A percentile compares a stretch with the other conserved stretches of the same genome.
phyloP scores from a whole-genome alignment of 2,888 invertebrate species.

The Oscheius sp. region DNA sequence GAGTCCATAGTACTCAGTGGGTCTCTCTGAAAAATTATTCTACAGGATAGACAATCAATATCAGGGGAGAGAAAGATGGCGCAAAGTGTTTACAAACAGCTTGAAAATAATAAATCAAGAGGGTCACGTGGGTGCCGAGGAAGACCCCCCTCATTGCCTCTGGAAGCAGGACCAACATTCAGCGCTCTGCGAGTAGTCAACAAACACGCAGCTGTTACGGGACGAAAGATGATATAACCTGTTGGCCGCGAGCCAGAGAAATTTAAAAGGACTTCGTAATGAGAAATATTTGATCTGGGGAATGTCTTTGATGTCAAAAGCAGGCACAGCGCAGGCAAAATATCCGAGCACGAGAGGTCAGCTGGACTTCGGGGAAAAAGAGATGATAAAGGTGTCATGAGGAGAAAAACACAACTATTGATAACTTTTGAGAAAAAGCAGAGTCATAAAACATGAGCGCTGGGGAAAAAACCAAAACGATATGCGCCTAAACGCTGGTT shows the following conservation, averaged over 20 bases:
- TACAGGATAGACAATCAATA: not conserved
- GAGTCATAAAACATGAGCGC: not conserved
- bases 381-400: slow-evolving; percentile 9
- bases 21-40: not conserved
- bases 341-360: too few species aligned
- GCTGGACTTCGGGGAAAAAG: not conserved
- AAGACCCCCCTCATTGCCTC: slow-evolving; percentile 10
- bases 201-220: slow-evolving; percentile 36
- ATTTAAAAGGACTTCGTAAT: too few species aligned
- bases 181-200: slow-evolving; percentile 24
- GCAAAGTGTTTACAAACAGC: not conserved
- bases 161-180: slow-evolving; percentile 29
- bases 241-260: slow-evolving; percentile 19
- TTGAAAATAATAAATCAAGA: not conserved
- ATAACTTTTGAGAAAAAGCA: slow-evolving; percentile 14
- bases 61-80: slow-evolving; percentile 6
- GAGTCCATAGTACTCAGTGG: slow-evolving; percentile 52
- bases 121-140: slow-evolving; percentile 26
- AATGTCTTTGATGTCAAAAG: too few species aligned
- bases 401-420: not conserved
- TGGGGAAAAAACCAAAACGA: not conserved
- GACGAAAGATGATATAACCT: slow-evolving; percentile 32
- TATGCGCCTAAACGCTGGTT: slow-evolving; percentile 9
- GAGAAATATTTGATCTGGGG: too few species aligned
- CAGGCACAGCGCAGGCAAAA: too few species aligned